Evolutionary conservation across 2,888 invertebrate species (phyloP).

Genomic region (Machimus rusticus): DNA sequence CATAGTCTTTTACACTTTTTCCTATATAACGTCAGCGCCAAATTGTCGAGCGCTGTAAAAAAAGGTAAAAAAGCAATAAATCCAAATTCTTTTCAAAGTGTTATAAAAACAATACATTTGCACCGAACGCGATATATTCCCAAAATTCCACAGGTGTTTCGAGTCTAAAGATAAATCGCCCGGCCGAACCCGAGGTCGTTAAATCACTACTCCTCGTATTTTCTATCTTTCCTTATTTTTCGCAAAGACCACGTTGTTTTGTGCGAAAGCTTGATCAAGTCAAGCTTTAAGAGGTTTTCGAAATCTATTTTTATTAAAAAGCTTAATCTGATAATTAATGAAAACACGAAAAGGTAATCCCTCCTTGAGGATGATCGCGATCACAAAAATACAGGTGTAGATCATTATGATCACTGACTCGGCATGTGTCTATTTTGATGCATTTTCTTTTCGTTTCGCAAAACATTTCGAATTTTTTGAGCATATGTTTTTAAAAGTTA

Average conservation of each 20-base stretch:
- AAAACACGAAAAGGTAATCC: background rate
- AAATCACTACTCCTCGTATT: slow-evolving; percentile 10
- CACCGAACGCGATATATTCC: background rate
- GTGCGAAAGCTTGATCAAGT: background rate
- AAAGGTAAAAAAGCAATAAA: background rate
- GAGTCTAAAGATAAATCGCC: slow-evolving; percentile 2
- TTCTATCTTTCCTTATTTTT: background rate
- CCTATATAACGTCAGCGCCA: background rate
- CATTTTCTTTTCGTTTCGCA: background rate
- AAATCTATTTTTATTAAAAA: slow-evolving; percentile 32
- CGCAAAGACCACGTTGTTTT: background rate
- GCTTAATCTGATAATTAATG: slow-evolving; percentile 13
- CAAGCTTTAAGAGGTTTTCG: background rate
- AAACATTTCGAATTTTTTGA: background rate
- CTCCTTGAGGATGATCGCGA: background rate
- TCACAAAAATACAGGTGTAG: background rate
- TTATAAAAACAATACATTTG: slow-evolving; percentile 3
- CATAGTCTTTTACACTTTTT: background rate
- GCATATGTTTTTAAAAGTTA: background rate
- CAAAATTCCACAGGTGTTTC: slow-evolving; percentile 25
- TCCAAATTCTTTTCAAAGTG: background rate
- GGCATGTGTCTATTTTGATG: background rate
- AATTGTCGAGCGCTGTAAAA: background rate
- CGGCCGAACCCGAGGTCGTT: slow-evolving; percentile 11
- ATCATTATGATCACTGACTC: background rate